Percentiles rank a stretch among this genome's conserved stretches.
Conservation (phyloP, 2,888 invertebrate species). For the Melinaea menophilus region DNA sequence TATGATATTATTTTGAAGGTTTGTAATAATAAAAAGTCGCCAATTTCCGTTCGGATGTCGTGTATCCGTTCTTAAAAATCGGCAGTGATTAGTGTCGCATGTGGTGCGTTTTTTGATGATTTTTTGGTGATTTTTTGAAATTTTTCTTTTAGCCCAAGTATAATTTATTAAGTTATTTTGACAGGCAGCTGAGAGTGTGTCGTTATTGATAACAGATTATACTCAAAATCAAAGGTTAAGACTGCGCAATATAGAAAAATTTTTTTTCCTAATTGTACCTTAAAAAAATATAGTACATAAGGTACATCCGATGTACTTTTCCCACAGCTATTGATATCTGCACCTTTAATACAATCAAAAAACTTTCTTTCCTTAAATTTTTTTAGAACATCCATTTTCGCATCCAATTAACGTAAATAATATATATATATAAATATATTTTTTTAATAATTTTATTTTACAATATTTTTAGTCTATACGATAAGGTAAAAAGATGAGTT, state of each 20-base stretch:
- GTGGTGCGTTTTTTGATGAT: constrained; percentile 58
- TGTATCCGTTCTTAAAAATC: constrained; percentile 74
- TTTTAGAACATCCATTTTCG: background rate
- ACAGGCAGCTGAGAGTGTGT: constrained; percentile 59
- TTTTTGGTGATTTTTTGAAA: constrained; percentile 60
- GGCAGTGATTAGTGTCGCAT: constrained; percentile 69
- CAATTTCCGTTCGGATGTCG: constrained; percentile 71
- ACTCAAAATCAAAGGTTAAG: too few relatives aligned
- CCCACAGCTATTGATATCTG: background rate
- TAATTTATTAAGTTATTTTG: constrained; percentile 61
- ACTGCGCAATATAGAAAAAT: background rate
- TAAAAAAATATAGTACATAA: too few relatives aligned
- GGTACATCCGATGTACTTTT: background rate
- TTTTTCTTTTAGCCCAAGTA: constrained; percentile 49
- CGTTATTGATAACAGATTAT: background rate
- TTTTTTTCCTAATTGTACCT: background rate
- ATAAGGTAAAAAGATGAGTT: too few relatives aligned
- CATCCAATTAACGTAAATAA: too few relatives aligned
- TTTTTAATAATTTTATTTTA: too few relatives aligned
- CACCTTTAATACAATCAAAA: background rate
- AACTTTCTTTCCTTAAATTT: background rate
- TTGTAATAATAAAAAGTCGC: constrained; percentile 62
- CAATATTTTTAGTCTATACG: too few relatives aligned
- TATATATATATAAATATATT: too few relatives aligned
- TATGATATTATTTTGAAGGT: constrained; percentile 24